Evolutionary conservation across 37 sponge, comb jelly and placozoan species (phyloP).

Genomic region (Tethya wilhelma): DNA sequence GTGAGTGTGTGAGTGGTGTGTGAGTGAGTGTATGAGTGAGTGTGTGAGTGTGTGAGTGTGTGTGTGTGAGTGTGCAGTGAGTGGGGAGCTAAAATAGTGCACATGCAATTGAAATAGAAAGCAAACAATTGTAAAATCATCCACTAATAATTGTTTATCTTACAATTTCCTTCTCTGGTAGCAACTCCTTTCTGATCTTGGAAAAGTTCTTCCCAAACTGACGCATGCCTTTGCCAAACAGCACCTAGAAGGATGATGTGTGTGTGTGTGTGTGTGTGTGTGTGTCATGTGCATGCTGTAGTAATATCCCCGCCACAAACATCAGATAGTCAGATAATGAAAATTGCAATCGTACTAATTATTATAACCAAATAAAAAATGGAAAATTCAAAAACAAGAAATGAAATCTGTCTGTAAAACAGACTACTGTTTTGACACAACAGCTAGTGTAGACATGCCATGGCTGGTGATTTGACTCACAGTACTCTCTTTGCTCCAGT

Average conservation of each 20-base stretch:
- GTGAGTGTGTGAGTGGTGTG: constrained; percentile 4
- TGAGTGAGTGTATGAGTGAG: constrained; percentile 3
- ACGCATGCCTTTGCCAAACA: constrained; percentile 79
- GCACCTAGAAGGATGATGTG: constrained; percentile 45
- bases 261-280: constrained; percentile 37
- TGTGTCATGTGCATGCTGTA: constrained; percentile 3
- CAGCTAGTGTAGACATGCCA: not conserved
- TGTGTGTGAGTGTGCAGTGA: not conserved
- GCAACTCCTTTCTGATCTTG: constrained; percentile 73
- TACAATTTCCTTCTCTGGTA: constrained; percentile 71
- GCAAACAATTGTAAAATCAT: no score
- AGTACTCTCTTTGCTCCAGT: constrained; percentile 70
- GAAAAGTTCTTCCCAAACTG: constrained; percentile 89
- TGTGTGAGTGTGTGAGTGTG: constrained; percentile 1
- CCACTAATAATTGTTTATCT: constrained; percentile 27
- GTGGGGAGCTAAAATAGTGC: not conserved
- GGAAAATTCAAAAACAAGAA: not conserved
- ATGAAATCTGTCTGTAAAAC: not conserved
- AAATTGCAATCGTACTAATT: no score
- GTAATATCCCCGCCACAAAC: not conserved
- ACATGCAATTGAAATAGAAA: no score
- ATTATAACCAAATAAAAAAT: no score
- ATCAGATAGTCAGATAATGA: not conserved
- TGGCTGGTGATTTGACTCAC: constrained; percentile 6
- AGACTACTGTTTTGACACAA: not conserved